Base-by-base conservation (phyloP, 2,113 vertebrate species). In the Solea solea region DNA sequence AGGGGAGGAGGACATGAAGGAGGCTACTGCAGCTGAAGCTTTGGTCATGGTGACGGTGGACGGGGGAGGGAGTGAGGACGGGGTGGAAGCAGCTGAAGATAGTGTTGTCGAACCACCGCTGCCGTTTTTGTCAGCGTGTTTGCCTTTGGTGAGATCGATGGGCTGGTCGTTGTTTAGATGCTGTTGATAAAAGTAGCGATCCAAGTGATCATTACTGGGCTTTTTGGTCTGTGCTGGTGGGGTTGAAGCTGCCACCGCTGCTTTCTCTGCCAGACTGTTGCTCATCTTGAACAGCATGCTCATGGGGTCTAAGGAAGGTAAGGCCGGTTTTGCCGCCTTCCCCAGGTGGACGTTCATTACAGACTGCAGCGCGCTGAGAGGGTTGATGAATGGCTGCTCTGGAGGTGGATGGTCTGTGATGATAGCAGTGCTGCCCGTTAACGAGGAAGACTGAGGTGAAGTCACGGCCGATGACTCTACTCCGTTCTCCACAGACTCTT, bases 281-380 rank as follows among this genome's bases (percentile, higher is more conserved):
- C 97, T 99, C 97, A 99, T 99, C 94, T 98, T 99, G 89, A 99
- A 98, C 56, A 99, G 94, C 97, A 99, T 99, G 88, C 97, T 99
- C 97, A 99, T 99, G 63, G 98, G 98, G 90, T 99, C 98, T 13
- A 99, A 94, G 42, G 97, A 94, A 0, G 98, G 98, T 85, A 98
- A 88, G 40, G 97, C 96, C 0, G 98, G 98, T 81, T 99, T 99
- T 52, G 98, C 96, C 0, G 98, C 98, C 88, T 99, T 99, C 56
- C 97, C 98, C 68, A 99, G 92, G 91, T 99, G 98, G 78, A 96
- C 95, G 86, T 99, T 99, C 98, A 99, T 99, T 79, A 99, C 97
- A 0, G 98, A 99, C 74, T 99, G 97, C 86, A 99, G 94, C 49
- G 97, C 98, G n/a, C 97, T 99, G 89, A 99, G 88, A 12, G 97